Evolutionary conservation across 2,113 vertebrate genomes (phyloP), one percentile per base, ranked within the genome.

Genomic region (Pterocles orientalis): DNA sequence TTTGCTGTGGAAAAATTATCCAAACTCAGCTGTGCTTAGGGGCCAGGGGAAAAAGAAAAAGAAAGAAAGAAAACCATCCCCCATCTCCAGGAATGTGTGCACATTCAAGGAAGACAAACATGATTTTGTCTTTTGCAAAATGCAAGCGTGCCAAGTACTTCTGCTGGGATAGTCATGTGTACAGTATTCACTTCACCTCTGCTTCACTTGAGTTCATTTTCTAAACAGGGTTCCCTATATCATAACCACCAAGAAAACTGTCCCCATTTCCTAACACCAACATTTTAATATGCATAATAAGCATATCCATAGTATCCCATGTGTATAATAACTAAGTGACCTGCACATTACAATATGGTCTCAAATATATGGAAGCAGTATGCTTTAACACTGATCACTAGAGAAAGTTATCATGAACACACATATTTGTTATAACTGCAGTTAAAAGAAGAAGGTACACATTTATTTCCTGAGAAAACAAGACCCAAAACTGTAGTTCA

Each of bases 51-150:
- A 92, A 87, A 88, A 76, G 66, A 73, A 92, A 90, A 54, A 69
- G 64, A 93, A 90, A 65, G 65, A 92, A 91, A 88, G 56, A 88
- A 94, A 93, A 76, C 94, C 95, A 92, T 94, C 95, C 95, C 83
- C 90, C 94, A 90, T 45, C 86, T 92, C 43, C 71, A 97, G 92
- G 96, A 97, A 97, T 97, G 96, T 15, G 7, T 70, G 57, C 87
- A 93, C 96, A 94, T 92, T 92, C 81, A 97, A 91, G 83, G 61
- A 93, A 97, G 92, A 97, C 96, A 97, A 97, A 96, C 87, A 92
- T 95, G 93, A 97, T 96, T 97, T 90, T 97, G 94, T 97, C 90
- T 95, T 96, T 79, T 84, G 88, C 93, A 93, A 97, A 95, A 95
- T 73, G 65, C 90, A 94, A 96, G 82, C 81, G 90, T 83, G 80